phyloP scores from a whole-genome alignment of 2,113 vertebrate genomes.

The Lycocorax pyrrhopterus region DNA sequence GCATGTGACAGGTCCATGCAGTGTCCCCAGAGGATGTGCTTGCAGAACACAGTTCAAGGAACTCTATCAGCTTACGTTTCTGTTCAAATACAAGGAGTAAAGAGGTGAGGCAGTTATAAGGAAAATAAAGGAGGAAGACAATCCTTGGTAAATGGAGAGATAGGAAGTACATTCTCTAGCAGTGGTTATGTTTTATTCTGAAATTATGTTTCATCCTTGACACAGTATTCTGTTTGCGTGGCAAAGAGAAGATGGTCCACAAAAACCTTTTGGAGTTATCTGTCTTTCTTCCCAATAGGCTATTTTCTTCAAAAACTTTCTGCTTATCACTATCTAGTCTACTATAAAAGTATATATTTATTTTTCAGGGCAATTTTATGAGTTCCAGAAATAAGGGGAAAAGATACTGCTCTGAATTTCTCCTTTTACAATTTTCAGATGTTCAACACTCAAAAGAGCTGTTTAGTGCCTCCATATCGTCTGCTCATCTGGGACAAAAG shows the following conservation, averaged over 20 bases:
- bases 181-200: not conserved
- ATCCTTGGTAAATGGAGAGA: not conserved
- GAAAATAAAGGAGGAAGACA: not conserved
- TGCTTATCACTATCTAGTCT: not conserved
- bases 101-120: not conserved
- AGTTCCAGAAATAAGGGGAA: not conserved
- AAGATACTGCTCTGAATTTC: not conserved
- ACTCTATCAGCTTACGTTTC: not conserved
- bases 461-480: not conserved
- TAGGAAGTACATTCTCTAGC: not conserved
- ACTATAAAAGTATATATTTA: not conserved
- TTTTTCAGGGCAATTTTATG: not conserved
- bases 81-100: not conserved
- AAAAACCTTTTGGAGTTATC: not conserved
- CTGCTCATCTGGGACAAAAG: not conserved
- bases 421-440: not conserved
- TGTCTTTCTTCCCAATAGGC: not conserved
- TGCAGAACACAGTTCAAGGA: not conserved
- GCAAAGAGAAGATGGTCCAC: not conserved
- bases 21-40: not conserved
- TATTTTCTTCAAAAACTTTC: conserved; percentile 20
- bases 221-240: not conserved
- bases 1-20: not conserved
- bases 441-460: not conserved
- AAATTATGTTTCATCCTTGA: not conserved